Conservation (phyloP, 1,140 invertebrate species). For the Drosophila jambulina region DNA sequence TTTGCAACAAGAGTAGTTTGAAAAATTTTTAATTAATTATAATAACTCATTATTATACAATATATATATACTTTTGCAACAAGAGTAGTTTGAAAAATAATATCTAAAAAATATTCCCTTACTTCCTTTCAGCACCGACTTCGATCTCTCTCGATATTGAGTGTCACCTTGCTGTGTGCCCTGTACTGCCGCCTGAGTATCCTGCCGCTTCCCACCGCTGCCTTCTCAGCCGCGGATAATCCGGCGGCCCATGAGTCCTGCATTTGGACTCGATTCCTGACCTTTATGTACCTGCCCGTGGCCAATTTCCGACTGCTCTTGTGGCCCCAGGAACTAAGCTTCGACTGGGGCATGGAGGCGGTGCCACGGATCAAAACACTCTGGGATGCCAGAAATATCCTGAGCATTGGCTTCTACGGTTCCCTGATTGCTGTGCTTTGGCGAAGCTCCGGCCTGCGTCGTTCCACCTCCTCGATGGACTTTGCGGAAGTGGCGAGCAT, state of each 20-base stretch:
- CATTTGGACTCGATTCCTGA: conserved; percentile 90
- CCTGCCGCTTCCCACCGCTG: conserved; percentile 88
- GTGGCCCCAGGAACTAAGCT: conserved; percentile 93
- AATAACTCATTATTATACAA: no score
- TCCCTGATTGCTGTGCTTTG: conserved; percentile 85
- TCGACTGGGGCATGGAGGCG: conserved; percentile 98
- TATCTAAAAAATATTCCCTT: no score
- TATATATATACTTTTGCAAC: no score
- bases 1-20: no score
- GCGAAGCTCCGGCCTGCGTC: conserved; percentile 42
- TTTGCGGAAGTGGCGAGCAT: conserved; percentile 55
- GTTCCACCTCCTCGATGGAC: conserved; percentile 20
- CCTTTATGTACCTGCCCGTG: conserved; percentile 94
- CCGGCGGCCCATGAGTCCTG: conserved; percentile 92
- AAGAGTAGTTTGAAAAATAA: no score
- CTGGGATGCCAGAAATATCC: conserved; percentile 90
- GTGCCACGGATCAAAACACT: conserved; percentile 91
- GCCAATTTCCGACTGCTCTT: conserved; percentile 94
- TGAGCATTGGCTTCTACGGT: conserved; percentile 90
- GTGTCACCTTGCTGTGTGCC: conserved; percentile 86
- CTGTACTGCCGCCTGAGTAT: conserved; percentile 88
- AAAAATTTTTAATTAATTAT: background rate
- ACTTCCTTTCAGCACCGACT: conserved; percentile 87
- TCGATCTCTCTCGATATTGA: conserved; percentile 88
- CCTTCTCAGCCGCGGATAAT: conserved; percentile 95